A percentile compares a stretch with the other conserved stretches of the same genome.
phyloP scores from a whole-genome alignment of 2,888 invertebrate species.

The Ennomos quercinarius region DNA sequence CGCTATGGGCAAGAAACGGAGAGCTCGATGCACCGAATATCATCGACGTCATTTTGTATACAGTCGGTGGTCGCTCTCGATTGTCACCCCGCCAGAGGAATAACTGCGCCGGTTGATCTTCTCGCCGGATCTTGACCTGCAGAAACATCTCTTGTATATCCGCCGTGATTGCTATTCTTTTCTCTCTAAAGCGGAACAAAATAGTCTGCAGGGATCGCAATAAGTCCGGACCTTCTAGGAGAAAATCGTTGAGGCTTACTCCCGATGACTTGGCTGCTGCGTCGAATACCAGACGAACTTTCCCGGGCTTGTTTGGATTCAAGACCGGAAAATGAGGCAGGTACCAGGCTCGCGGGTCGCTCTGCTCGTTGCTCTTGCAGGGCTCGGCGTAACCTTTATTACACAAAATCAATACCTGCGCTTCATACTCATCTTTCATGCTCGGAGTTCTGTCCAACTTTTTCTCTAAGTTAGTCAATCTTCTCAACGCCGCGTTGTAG shows the following conservation, averaged over 20 bases:
- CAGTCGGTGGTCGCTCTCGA: background rate
- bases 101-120: conserved; percentile 1
- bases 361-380: background rate
- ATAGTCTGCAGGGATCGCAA: too few relatives aligned
- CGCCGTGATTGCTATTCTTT: background rate
- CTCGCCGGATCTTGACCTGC: background rate
- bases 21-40: background rate
- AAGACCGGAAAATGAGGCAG: conserved; percentile 11
- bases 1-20: too few relatives aligned
- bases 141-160: conserved; percentile 3
- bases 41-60: background rate
- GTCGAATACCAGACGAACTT: conserved; percentile 3
- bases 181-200: background rate
- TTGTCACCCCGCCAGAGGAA: conserved; percentile 4
- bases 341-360: conserved; percentile 1
- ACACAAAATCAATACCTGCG: too few relatives aligned
- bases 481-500: too few relatives aligned
- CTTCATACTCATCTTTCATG: too few relatives aligned
- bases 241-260: background rate
- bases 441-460: too few relatives aligned
- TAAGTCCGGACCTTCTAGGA: background rate
- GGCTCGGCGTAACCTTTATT: too few relatives aligned
- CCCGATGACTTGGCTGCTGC: background rate
- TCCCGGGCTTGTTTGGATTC: conserved; percentile 11
- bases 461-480: too few relatives aligned